Percentiles rank a stretch among this genome's conserved stretches.
Conservation (phyloP, 37 sponge, comb jelly and placozoan genomes). For the Bolinopsis microptera region DNA sequence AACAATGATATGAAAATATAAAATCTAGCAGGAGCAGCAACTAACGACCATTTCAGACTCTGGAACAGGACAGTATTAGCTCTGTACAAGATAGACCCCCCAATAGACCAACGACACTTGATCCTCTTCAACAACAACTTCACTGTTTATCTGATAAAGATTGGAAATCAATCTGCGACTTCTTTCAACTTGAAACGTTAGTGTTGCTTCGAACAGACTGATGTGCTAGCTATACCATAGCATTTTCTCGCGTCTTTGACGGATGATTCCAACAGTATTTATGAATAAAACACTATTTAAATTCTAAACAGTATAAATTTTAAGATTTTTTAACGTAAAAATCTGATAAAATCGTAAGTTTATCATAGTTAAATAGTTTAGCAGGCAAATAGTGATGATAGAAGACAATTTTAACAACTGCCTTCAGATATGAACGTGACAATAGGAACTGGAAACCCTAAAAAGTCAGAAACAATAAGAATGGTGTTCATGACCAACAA, state of each 20-base stretch:
- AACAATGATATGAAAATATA: too few relatives aligned
- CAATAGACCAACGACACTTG: not conserved
- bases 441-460: not conserved
- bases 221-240: too few relatives aligned
- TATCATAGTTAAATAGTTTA: too few relatives aligned
- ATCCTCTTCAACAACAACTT: not conserved
- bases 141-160: not conserved
- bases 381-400: too few relatives aligned
- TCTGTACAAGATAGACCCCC: not conserved
- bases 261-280: too few relatives aligned
- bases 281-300: too few relatives aligned
- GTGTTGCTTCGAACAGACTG: not conserved
- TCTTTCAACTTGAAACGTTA: not conserved
- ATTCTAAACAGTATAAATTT: too few relatives aligned
- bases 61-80: not conserved
- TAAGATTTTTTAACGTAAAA: too few relatives aligned
- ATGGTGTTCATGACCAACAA: not conserved
- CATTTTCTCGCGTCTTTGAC: too few relatives aligned
- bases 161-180: not conserved
- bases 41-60: not conserved
- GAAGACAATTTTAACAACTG: too few relatives aligned
- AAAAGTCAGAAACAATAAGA: not conserved
- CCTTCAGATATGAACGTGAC: not conserved
- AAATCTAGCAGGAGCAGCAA: too few relatives aligned
- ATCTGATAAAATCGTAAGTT: too few relatives aligned